These are phyloP conservation scores for Porphyrio hochstetteri DNA, from an alignment of 2,113 vertebrate genomes.

Conservation along the genomic window DNA sequence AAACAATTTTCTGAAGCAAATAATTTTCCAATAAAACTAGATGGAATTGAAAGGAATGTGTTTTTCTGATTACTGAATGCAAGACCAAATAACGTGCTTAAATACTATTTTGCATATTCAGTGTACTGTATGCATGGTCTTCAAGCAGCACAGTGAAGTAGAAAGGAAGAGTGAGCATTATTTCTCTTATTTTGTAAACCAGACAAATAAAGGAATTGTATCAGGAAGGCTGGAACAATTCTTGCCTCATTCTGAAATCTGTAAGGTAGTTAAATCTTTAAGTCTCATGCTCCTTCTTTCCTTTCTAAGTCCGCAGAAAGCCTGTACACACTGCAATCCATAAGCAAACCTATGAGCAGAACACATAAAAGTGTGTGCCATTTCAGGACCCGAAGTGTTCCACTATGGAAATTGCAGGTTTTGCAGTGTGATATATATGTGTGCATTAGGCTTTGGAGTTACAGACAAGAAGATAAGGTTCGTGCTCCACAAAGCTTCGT, in stretches of 20 bases:
- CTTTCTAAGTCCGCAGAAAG: not conserved
- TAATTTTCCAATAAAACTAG: slow-evolving; percentile 38
- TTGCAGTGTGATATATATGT: not conserved
- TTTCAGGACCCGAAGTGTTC: not conserved
- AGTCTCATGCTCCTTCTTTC: not conserved
- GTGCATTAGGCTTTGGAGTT: not conserved
- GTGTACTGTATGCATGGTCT: not conserved
- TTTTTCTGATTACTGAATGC: slow-evolving; percentile 10
- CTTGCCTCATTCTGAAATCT: not conserved
- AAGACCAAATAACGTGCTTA: not conserved
- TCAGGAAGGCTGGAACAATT: not conserved
- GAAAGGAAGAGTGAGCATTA: not conserved
- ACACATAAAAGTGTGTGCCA: not conserved
- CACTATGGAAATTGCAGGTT: not conserved
- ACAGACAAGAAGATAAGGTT: not conserved
- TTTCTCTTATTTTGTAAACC: slow-evolving; percentile 4
- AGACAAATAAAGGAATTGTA: not conserved
- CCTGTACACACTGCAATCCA: not conserved
- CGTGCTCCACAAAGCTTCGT: not conserved
- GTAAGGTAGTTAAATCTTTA: not conserved
- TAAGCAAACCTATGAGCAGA: not conserved
- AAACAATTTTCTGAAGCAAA: slow-evolving; percentile 41
- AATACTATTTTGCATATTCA: not conserved
- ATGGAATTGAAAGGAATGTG: not conserved
- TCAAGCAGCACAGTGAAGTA: not conserved